phyloP scores from a whole-genome alignment of 2,888 invertebrate species.

The Actias luna region DNA sequence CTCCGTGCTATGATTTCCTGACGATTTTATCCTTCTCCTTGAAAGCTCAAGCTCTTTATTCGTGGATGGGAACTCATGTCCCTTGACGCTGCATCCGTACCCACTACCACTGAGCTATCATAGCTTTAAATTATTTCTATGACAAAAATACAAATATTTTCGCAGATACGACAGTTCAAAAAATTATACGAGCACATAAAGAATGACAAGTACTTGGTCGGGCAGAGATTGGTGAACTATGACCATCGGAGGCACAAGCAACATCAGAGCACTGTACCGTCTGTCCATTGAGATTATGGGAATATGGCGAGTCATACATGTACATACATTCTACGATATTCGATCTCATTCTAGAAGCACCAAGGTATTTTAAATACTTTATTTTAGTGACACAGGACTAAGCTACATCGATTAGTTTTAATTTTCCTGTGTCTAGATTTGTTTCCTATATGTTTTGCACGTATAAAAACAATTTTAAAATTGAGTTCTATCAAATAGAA shows the following conservation, averaged over 20 bases:
- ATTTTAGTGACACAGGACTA: not conserved
- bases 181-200: constrained; percentile 98
- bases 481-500: too few relatives aligned
- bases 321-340: constrained; percentile 1
- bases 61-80: too few relatives aligned
- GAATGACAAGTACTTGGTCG: constrained; percentile 99
- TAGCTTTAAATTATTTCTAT: too few relatives aligned
- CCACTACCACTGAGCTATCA: too few relatives aligned
- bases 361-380: not conserved
- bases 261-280: constrained; percentile 48
- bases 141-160: not conserved
- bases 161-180: constrained; percentile 94
- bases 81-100: too few relatives aligned
- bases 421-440: not conserved
- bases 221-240: constrained; percentile 97
- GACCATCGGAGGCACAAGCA: constrained; percentile 89
- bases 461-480: too few relatives aligned
- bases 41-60: too few relatives aligned
- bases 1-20: too few relatives aligned
- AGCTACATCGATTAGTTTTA: not conserved
- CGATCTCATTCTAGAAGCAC: constrained; percentile 7
- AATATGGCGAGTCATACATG: constrained; percentile 15
- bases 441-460: not conserved
- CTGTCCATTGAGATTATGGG: constrained; percentile 45
- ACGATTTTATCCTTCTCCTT: too few relatives aligned